Evolutionary conservation across 2,888 invertebrate species (phyloP), one percentile per base, ranked within the genome.

Genomic region (Cheilosia impressa): DNA sequence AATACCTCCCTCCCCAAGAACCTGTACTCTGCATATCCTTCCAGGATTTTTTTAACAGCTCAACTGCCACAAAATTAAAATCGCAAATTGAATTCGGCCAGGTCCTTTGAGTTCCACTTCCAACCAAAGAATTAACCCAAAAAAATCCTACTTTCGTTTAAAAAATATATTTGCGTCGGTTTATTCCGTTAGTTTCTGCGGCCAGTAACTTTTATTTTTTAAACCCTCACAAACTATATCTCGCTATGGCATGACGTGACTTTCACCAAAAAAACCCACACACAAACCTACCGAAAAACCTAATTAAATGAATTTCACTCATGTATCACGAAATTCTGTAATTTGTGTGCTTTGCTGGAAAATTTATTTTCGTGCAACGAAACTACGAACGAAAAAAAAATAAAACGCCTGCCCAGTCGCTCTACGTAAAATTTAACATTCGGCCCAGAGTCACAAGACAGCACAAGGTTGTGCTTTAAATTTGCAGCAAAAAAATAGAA

Each of bases 241-340:
- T 38, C 3, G 13, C 38, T 38, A 38, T 38, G 53, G 52, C 69
- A 79, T 85, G 80, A 76, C 80, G 84, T 85, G 84, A 85, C 80
- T 76, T 78, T 68, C 52, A 66, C 65, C 45, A 58, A 73, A 10
- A 73, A 10, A 24, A 22, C 22, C 22, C 22, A 27, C 9, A 66
- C 43, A 66, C 24, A 53, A 10, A 52, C 19, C 22, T 15, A 24
- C 19, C 4, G 2, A 24, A 71, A 66, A 72, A 71, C 47, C 66
- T 85, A 85, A 85, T 85, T 85, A 85, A 85, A 55, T 75, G 79
- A 79, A 68, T 82, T 83, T 84, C 66, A 69, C 69, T 79, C 69
- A 69, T 80, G 80, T 80, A 85, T 80, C 84, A 85, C 76, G 80
- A 80, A 80, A 80, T 76, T 72, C 71, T 62, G 76, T 80, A 79